Evolutionary conservation across 2,888 invertebrate genomes (phyloP).

Genomic region (Lamellibrachia satsuma): DNA sequence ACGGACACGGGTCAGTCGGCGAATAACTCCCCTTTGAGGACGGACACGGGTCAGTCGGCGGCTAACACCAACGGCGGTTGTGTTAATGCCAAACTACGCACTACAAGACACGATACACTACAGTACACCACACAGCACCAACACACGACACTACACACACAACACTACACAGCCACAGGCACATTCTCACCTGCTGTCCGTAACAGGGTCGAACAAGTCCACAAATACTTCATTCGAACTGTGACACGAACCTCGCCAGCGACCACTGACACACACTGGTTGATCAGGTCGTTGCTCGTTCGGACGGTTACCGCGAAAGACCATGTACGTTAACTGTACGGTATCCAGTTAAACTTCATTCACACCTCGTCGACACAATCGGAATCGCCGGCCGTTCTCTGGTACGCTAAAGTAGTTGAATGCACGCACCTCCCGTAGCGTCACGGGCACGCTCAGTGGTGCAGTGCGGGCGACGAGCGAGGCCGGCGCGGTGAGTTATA

Average conservation of each 20-base stretch:
- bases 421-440: background rate
- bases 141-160: background rate
- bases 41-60: too few relatives aligned
- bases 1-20: too few relatives aligned
- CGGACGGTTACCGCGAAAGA: background rate
- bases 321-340: background rate
- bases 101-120: too few relatives aligned
- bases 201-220: background rate
- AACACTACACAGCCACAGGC: background rate
- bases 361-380: background rate
- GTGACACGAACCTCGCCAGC: background rate
- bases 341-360: background rate
- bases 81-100: too few relatives aligned
- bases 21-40: too few relatives aligned
- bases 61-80: too few relatives aligned
- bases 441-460: background rate
- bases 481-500: background rate
- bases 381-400: background rate
- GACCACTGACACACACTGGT: background rate
- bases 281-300: background rate
- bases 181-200: background rate
- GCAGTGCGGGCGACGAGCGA: background rate
- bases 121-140: too few relatives aligned
- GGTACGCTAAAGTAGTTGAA: background rate
- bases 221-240: background rate